phyloP scores from a whole-genome alignment of 1,140 invertebrate genomes.

The Solenopsis invicta region DNA sequence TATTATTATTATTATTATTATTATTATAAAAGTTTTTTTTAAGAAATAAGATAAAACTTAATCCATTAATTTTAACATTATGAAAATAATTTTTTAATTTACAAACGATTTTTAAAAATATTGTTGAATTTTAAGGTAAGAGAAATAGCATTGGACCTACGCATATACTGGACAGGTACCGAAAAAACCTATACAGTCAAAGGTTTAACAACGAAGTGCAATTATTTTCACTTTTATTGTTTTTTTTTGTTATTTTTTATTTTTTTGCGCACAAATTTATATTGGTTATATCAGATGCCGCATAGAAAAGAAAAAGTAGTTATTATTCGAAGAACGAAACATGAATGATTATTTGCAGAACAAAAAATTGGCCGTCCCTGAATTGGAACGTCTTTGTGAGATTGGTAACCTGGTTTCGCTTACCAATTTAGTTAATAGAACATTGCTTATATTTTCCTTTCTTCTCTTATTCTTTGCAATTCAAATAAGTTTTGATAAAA shows the following conservation, averaged over 20 bases:
- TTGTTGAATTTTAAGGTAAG: too few species aligned
- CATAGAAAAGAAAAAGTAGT: constrained; percentile 6
- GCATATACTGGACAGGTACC: too few species aligned
- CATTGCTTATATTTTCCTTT: constrained; percentile 12
- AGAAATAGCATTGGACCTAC: too few species aligned
- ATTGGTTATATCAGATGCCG: neutral
- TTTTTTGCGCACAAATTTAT: constrained; percentile 13
- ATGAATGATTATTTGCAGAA: constrained; percentile 26
- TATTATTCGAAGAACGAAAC: constrained; percentile 11
- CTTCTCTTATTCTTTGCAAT: neutral
- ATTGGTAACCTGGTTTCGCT: constrained; percentile 45
- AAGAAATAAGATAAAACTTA: too few species aligned
- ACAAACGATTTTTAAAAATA: too few species aligned
- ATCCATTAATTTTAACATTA: too few species aligned
- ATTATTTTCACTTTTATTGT: neutral
- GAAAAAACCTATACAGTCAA: too few species aligned
- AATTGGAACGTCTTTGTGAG: constrained; percentile 26
- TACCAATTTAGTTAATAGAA: constrained; percentile 46
- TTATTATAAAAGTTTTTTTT: too few species aligned
- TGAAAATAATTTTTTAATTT: too few species aligned
- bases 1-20: too few species aligned
- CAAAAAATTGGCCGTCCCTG: constrained; percentile 15
- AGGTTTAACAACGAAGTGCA: too few species aligned
- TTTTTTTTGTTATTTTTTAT: neutral
- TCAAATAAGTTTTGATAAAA: neutral